Base-by-base conservation (phyloP, 2,113 vertebrate species). In the Dasyornis broadbenti region DNA sequence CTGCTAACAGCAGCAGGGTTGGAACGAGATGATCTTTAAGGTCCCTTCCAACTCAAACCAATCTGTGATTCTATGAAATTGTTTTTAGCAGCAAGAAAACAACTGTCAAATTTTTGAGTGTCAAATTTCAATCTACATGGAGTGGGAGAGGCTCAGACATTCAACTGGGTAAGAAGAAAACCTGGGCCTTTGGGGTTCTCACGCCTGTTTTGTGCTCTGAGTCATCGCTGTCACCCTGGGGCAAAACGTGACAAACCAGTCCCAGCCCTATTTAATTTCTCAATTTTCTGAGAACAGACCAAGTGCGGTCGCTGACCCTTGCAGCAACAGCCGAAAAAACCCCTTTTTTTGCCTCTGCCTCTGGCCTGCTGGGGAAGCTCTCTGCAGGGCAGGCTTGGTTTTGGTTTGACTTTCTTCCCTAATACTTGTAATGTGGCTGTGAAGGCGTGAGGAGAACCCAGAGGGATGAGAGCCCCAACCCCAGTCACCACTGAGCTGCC, bases 1-100 rank as follows among this genome's bases (percentile, higher is more conserved):
- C 15, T 54, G 17, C 4, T n/a, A 6, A 5, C 42, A 56, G 35
- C 7, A 35, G 26, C 2, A 44, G 2, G 0, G 0, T 35, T 69
- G 63, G 35, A 56, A 61, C 0, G 0, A 44, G 64, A 15, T 49
- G 8, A 35, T 24, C 18, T 69, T 70, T 33, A 37, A 42, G 7
- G 56, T 20, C 21, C 8, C 31, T 77, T 61, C 35, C 35, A 54
- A 30, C 16, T 11, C 69, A 53, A 69, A 13, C n/a, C 70, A 42
- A 23, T 49, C 35, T 33, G 18, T 49, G 26, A 63, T 63, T 77
- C 31, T 49, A 1, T 49, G 10, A 63, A 69, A 49, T 27, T 54
- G 22, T 28, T 76, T 47, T 69, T 69, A 28, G 35, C 40, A 82
- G 26, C 35, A 37, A n/a, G 40, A 61, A 69, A 61, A 69, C 2